Percentiles rank a stretch among this genome's conserved stretches.
Evolutionary conservation across 2,797 vertebrate species (phyloP).

Genomic region (Pristis pectinata): DNA sequence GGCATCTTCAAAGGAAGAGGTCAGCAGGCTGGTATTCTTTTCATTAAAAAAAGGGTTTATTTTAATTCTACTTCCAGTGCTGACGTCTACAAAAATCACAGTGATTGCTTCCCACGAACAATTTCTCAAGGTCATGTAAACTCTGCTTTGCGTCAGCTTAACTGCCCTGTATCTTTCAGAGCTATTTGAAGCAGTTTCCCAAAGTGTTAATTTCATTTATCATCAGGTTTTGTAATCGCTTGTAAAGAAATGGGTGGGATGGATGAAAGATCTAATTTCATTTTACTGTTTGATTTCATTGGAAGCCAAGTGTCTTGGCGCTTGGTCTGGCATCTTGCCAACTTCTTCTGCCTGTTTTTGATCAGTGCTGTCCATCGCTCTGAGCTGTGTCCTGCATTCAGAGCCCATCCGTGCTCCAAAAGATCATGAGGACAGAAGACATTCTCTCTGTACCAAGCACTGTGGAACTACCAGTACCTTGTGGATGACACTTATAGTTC

Average conservation of each 20-base stretch:
- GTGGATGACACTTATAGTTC: background rate
- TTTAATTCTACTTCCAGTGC: background rate
- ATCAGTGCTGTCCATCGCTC: background rate
- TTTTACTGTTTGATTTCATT: background rate
- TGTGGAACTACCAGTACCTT: background rate
- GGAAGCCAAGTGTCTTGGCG: constrained; percentile 6
- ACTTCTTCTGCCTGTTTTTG: background rate
- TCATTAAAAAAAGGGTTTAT: background rate
- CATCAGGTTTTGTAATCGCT: background rate
- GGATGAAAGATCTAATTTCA: constrained; percentile 7
- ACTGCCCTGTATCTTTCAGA: background rate
- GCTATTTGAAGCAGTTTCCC: background rate
- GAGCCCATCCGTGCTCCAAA: background rate
- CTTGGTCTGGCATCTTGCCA: background rate
- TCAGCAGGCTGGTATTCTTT: background rate
- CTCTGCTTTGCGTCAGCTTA: background rate
- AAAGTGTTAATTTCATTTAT: background rate
- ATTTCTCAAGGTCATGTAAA: background rate
- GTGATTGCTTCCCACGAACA: background rate
- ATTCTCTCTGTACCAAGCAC: background rate
- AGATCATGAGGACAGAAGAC: background rate
- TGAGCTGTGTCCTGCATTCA: background rate
- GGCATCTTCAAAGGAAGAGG: background rate
- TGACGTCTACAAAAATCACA: background rate
- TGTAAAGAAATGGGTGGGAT: background rate